phyloP scores from a whole-genome alignment of 2,888 invertebrate species.

The Salpingus planirostris region DNA sequence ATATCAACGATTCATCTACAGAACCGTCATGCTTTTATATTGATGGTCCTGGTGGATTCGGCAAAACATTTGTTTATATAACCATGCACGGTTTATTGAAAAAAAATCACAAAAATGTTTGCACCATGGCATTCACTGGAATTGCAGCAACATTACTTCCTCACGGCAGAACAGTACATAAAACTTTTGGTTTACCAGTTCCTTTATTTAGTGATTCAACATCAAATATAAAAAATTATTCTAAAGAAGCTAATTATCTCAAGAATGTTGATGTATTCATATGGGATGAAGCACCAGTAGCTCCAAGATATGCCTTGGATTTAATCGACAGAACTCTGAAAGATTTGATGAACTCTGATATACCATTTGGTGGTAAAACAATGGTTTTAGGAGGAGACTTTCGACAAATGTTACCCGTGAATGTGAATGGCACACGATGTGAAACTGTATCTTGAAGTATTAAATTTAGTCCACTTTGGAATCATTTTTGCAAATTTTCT shows the following conservation, averaged over 20 bases:
- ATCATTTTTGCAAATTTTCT: neutral
- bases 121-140: no score
- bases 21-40: neutral
- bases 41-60: no score
- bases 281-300: no score
- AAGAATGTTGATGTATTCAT: neutral
- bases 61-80: neutral
- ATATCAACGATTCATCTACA: no score
- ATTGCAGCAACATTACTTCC: neutral
- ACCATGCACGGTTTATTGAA: neutral
- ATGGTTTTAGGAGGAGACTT: no score
- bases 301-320: neutral
- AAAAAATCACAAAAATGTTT: neutral
- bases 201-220: no score
- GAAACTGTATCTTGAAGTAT: neutral
- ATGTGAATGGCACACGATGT: no score
- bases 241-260: neutral
- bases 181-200: no score
- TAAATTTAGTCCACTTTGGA: neutral
- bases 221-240: neutral
- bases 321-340: neutral
- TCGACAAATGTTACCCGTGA: no score
- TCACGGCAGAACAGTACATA: neutral
- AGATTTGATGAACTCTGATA: neutral
- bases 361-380: neutral